phyloP scores from a whole-genome alignment of 53 echinoderm and acorn worm genomes.

The Arbacia lixula region DNA sequence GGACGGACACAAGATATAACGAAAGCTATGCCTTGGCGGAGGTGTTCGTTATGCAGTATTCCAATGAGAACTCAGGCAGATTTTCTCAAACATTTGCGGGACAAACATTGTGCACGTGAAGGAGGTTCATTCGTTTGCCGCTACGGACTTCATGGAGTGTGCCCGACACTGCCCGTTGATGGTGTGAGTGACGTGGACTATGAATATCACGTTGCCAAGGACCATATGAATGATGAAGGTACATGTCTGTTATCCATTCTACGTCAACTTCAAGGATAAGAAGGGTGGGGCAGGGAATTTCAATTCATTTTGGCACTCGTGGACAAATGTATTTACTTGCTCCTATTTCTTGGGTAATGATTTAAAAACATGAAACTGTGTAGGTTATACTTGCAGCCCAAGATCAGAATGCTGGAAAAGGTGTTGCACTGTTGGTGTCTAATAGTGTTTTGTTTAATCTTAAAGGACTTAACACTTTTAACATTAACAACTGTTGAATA shows the following conservation, averaged over 20 bases:
- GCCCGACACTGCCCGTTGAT: conserved; percentile 85
- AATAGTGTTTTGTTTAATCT: too few relatives aligned
- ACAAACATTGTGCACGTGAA: conserved; percentile 84
- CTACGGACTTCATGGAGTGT: conserved; percentile 87
- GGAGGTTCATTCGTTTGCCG: conserved; percentile 91
- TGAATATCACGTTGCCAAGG: conserved; percentile 92
- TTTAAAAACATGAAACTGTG: too few relatives aligned
- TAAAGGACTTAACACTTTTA: too few relatives aligned
- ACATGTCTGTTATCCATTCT: too few relatives aligned
- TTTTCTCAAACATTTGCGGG: conserved; percentile 85
- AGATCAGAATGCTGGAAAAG: too few relatives aligned
- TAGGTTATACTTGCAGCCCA: too few relatives aligned
- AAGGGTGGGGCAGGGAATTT: neutral
- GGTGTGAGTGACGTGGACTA: conserved; percentile 95
- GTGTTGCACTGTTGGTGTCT: too few relatives aligned
- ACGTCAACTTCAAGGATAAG: neutral
- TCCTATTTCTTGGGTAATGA: too few relatives aligned
- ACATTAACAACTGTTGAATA: too few relatives aligned
- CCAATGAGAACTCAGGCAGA: conserved; percentile 77
- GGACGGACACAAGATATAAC: conserved; percentile 1
- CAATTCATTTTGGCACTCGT: too few relatives aligned
- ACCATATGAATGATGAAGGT: conserved; percentile 88
- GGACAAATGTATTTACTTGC: too few relatives aligned
- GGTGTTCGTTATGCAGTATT: conserved; percentile 77
- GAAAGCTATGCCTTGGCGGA: conserved; percentile 65